These are phyloP conservation scores for Drosophila nr. perissopoda DNA, from an alignment of 2,888 invertebrate species.

Conservation along the genomic window DNA sequence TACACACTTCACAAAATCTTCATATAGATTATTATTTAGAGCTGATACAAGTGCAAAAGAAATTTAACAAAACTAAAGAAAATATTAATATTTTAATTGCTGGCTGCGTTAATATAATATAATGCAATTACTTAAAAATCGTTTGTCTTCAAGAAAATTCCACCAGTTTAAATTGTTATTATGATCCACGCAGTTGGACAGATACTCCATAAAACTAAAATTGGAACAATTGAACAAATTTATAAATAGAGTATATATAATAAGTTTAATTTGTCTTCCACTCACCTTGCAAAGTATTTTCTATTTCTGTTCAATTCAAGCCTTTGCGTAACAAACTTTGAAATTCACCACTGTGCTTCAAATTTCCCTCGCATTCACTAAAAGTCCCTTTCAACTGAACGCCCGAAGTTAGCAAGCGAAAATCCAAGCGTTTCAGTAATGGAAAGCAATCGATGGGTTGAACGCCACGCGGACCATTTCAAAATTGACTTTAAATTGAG, in stretches of 20 bases:
- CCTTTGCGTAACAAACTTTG: not conserved
- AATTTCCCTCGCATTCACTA: constrained; percentile 50
- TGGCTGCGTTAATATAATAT: not conserved
- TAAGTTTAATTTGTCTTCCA: not conserved
- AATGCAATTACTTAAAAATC: not conserved
- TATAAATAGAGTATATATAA: not conserved
- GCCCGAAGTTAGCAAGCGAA: not conserved
- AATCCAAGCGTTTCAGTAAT: constrained; percentile 16
- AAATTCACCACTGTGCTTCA: constrained; percentile 42
- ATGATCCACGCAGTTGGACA: not conserved
- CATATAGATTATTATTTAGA: not conserved
- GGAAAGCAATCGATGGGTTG: constrained; percentile 1
- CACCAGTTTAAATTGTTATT: not conserved
- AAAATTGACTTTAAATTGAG: constrained; percentile 3
- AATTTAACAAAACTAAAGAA: not conserved
- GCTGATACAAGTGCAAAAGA: not conserved
- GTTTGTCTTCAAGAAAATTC: not conserved
- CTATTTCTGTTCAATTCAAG: not conserved
- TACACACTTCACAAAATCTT: accelerated
- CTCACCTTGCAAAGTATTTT: not conserved
- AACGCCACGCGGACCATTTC: constrained; percentile 4
- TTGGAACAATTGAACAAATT: not conserved
- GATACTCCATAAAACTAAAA: not conserved
- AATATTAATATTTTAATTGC: not conserved
- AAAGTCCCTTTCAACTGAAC: constrained; percentile 49